phyloP scores from a whole-genome alignment of 2,113 vertebrate species.

The Struthio camelus region DNA sequence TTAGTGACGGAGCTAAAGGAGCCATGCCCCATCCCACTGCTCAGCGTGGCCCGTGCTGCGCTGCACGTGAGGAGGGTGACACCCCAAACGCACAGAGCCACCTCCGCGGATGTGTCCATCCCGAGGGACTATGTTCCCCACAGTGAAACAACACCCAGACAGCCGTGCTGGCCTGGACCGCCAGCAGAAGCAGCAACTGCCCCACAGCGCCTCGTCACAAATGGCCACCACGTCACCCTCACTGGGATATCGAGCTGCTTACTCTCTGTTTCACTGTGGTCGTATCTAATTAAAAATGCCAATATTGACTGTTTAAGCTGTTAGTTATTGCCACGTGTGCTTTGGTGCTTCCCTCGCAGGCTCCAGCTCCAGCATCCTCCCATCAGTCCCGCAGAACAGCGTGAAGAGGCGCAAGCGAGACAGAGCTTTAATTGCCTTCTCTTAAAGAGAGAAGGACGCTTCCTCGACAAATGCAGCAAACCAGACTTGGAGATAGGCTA shows the following conservation, averaged over 20 bases:
- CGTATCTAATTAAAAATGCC: neutral
- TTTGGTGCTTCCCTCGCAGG: neutral
- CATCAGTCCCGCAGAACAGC: neutral
- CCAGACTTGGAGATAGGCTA: neutral
- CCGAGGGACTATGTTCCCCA: neutral
- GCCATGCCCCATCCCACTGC: neutral
- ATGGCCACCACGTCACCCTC: no score
- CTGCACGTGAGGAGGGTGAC: neutral
- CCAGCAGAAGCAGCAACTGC: no score
- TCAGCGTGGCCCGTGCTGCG: neutral
- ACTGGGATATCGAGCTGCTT: neutral
- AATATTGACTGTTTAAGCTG: neutral
- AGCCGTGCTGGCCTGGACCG: neutral
- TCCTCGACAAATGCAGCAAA: neutral
- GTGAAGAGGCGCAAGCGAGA: neutral
- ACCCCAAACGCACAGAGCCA: no score
- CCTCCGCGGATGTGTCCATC: neutral
- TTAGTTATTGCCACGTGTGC: neutral
- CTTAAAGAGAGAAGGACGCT: neutral
- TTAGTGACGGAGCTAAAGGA: neutral
- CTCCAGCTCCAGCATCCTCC: neutral
- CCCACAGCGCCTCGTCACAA: no score
- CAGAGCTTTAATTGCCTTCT: neutral
- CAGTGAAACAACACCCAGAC: no score
- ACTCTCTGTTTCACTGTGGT: neutral